Evolutionary conservation across 2,888 invertebrate species (phyloP).

Genomic region (Beris morrisii): DNA sequence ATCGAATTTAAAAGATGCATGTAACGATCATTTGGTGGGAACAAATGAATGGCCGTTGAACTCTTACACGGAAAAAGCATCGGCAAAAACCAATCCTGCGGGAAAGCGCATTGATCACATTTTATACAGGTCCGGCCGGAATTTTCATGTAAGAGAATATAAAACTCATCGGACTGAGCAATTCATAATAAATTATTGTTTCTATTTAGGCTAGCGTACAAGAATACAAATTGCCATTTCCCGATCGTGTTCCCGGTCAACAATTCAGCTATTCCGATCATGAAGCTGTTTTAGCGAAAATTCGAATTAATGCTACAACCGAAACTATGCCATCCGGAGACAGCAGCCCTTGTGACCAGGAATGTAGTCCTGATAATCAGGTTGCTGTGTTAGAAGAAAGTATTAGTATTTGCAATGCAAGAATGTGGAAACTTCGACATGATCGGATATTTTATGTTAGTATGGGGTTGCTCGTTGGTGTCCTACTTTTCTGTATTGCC

Average conservation of each 20-base stretch:
- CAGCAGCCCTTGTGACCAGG: slow-evolving; percentile 3
- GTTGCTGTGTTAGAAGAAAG: slow-evolving; percentile 48
- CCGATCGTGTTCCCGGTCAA: slow-evolving; percentile 70
- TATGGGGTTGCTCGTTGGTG: slow-evolving; percentile 47
- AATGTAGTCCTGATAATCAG: slow-evolving; percentile 5
- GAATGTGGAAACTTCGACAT: slow-evolving; percentile 49
- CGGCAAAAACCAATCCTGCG: slow-evolving; percentile 60
- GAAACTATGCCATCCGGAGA: background rate
- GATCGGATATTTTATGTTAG: slow-evolving; percentile 52
- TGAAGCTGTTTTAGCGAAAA: slow-evolving; percentile 74
- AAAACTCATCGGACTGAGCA: background rate
- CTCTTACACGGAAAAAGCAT: slow-evolving; percentile 66
- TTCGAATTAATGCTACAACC: slow-evolving; percentile 44
- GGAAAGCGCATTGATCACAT: slow-evolving; percentile 95
- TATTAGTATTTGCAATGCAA: slow-evolving; percentile 50
- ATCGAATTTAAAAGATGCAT: slow-evolving; percentile 61
- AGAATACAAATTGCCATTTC: slow-evolving; percentile 71
- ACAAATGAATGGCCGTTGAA: slow-evolving; percentile 83
- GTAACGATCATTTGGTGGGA: slow-evolving; percentile 57
- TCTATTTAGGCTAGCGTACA: slow-evolving; percentile 54
- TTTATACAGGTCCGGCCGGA: slow-evolving; percentile 62
- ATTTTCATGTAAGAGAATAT: slow-evolving; percentile 33
- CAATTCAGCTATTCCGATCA: slow-evolving; percentile 86
- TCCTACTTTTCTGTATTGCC: slow-evolving; percentile 48
- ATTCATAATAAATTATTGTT: background rate